phyloP scores from a whole-genome alignment of 2,113 vertebrate genomes.

The Okapia johnstoni region DNA sequence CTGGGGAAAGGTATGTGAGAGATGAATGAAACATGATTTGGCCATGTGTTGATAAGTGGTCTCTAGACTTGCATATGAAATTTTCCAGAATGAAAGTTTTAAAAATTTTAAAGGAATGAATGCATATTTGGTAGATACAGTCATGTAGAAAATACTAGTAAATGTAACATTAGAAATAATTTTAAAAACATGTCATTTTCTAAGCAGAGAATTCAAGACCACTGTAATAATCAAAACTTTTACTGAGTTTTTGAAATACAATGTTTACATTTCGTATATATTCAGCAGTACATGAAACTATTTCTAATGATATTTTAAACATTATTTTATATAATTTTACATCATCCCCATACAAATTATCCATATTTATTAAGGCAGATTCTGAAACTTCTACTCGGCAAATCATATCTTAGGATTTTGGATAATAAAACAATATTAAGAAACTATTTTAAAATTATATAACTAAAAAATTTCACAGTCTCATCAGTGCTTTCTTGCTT shows the following conservation, averaged over 20 bases:
- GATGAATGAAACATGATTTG: background rate
- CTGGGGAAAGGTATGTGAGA: background rate
- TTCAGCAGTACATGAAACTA: background rate
- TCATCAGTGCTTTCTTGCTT: background rate
- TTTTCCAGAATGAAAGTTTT: background rate
- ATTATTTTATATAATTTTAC: background rate
- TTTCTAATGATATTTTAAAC: background rate
- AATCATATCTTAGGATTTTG: background rate
- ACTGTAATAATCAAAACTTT: background rate
- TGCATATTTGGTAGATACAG: background rate
- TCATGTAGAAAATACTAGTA: background rate
- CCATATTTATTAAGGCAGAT: background rate
- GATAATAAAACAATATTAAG: background rate
- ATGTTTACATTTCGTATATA: background rate
- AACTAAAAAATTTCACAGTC: background rate
- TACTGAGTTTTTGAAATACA: background rate
- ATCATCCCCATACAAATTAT: background rate
- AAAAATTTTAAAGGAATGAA: background rate
- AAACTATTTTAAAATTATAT: background rate
- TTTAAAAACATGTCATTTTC: background rate
- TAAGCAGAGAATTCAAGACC: background rate
- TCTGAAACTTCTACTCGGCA: background rate
- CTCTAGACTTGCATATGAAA: background rate
- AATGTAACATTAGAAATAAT: background rate
- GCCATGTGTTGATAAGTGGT: background rate